These are phyloP conservation scores for Phyllostomus discolor DNA, from an alignment of 2,113 vertebrate species.

Conservation along the genomic window DNA sequence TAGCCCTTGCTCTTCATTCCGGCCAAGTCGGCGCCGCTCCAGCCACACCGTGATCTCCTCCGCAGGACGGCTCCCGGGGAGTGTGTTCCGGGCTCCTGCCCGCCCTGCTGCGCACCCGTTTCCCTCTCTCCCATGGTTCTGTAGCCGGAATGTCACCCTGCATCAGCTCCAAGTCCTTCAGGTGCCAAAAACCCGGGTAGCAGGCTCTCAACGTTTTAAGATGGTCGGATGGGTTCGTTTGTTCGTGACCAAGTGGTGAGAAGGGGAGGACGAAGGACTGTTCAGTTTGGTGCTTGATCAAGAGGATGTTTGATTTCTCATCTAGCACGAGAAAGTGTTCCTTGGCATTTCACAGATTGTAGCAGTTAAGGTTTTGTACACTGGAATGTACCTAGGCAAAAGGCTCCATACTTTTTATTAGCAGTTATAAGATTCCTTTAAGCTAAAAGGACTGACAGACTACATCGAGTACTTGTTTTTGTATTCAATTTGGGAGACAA, in stretches of 20 bases:
- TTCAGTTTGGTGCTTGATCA: neutral
- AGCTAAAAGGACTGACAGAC: neutral
- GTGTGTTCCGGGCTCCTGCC: neutral
- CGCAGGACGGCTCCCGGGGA: neutral
- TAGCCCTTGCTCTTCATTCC: neutral
- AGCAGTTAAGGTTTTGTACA: neutral
- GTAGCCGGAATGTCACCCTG: neutral
- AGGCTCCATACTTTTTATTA: neutral
- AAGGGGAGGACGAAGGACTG: neutral
- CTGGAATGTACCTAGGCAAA: neutral
- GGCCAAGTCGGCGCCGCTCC: neutral
- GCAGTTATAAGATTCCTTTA: neutral
- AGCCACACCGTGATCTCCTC: too few species aligned
- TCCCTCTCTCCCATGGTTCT: neutral
- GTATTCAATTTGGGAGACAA: neutral
- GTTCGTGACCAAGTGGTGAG: neutral
- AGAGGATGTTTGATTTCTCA: neutral
- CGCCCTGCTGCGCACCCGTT: neutral
- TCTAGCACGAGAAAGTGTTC: neutral
- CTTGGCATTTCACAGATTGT: neutral
- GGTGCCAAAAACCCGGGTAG: neutral
- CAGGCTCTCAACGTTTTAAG: neutral
- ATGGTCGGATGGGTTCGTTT: neutral
- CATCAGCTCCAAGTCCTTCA: neutral
- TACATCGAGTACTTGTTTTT: neutral